Conservation (phyloP, 2,888 invertebrate species). For the Phengaris arion region DNA sequence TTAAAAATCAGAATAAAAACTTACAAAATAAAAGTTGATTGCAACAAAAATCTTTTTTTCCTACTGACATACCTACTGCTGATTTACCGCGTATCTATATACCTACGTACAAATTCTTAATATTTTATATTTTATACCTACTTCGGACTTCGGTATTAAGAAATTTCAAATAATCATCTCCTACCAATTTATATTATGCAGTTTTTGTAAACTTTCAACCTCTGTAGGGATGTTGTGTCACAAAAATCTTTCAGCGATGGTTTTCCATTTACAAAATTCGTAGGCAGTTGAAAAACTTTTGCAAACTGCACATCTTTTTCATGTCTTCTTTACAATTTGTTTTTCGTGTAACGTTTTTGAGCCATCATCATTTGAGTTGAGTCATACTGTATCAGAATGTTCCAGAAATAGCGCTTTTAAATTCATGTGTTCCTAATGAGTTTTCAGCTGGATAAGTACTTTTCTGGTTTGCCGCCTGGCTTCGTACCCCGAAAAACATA, state of each 20-base stretch:
- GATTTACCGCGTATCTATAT: too few relatives aligned
- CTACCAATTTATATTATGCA: too few relatives aligned
- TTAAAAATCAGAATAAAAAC: too few relatives aligned
- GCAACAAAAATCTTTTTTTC: too few relatives aligned
- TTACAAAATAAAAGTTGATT: too few relatives aligned
- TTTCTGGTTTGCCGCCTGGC: not conserved
- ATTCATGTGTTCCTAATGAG: conserved; percentile 2
- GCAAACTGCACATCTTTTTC: conserved; percentile 22
- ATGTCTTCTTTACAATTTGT: conserved; percentile 20
- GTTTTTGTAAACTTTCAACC: too few relatives aligned
- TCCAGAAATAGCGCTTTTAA: conserved; percentile 23
- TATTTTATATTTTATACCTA: too few relatives aligned
- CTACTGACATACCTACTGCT: too few relatives aligned
- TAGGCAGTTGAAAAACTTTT: not conserved
- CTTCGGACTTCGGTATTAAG: too few relatives aligned
- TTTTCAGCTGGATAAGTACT: not conserved
- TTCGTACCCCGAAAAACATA: not conserved
- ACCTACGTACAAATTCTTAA: too few relatives aligned
- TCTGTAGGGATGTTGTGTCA: not conserved
- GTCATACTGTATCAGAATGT: conserved; percentile 11
- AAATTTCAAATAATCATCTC: too few relatives aligned
- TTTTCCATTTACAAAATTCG: conserved; percentile 2
- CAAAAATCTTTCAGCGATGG: not conserved
- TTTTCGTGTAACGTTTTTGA: conserved; percentile 14
- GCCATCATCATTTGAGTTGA: conserved; percentile 2